phyloP scores from a whole-genome alignment of 2,888 invertebrate genomes.

The Hirudinaria manillensis region DNA sequence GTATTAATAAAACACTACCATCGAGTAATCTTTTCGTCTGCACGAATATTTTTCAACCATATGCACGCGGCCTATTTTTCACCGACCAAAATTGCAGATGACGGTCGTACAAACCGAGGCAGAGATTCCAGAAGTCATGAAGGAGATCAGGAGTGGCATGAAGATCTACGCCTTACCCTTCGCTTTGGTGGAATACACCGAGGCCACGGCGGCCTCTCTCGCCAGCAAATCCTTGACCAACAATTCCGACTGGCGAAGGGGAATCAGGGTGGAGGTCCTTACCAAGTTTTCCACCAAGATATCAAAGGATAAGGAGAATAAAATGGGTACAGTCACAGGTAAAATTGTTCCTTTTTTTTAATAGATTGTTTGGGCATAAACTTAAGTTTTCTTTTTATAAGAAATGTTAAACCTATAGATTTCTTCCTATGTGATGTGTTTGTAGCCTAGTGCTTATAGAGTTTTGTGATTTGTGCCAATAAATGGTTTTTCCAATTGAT shows the following conservation, averaged over 20 bases:
- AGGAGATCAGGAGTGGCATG: conserved; percentile 58
- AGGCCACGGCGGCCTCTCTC: conserved; percentile 75
- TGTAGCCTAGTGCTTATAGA: not conserved
- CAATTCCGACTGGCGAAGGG: conserved; percentile 51
- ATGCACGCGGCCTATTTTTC: not conserved
- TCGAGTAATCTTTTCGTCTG: no score
- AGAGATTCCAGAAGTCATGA: conserved; percentile 80
- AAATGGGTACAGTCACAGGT: not conserved
- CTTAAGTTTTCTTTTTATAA: not conserved
- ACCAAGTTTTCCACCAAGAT: conserved; percentile 43
- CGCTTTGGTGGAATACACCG: conserved; percentile 85
- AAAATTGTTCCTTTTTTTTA: conserved; percentile 3
- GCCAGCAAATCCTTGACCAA: conserved; percentile 62
- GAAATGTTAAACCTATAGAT: not conserved
- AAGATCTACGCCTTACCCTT: conserved; percentile 62
- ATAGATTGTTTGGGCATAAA: no score
- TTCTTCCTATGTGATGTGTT: no score
- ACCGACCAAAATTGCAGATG: not conserved
- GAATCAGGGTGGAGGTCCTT: conserved; percentile 50
- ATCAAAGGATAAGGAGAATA: conserved; percentile 42
- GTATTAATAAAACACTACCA: no score
- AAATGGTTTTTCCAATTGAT: no score
- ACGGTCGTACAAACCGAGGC: conserved; percentile 5
- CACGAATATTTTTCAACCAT: no score
- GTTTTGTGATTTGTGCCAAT: no score